phyloP scores from a whole-genome alignment of 1,140 invertebrate genomes.

The Wiebesia pumilae region DNA sequence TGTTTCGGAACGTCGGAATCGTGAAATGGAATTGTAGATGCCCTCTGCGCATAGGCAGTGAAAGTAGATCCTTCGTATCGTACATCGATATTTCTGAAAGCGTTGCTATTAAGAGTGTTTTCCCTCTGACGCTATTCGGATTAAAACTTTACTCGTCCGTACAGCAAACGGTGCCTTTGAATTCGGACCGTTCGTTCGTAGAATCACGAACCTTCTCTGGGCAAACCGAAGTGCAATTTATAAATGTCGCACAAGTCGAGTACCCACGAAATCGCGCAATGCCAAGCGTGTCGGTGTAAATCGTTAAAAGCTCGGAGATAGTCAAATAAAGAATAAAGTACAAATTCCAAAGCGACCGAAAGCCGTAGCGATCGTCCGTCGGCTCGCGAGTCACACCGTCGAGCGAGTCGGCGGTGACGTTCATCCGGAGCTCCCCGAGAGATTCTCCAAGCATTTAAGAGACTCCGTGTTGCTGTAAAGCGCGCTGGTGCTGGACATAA shows the following conservation, averaged over 20 bases:
- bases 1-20: too few species aligned
- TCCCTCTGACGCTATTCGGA: background rate
- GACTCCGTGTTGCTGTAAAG: constrained; percentile 19
- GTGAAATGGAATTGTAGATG: too few species aligned
- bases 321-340: background rate
- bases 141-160: background rate
- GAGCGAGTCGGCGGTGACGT: constrained; percentile 39
- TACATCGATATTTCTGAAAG: too few species aligned
- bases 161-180: too few species aligned
- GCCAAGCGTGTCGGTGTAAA: background rate
- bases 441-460: constrained; percentile 36
- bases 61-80: too few species aligned
- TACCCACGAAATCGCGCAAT: background rate
- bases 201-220: too few species aligned
- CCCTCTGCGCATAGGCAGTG: too few species aligned
- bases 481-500: constrained; percentile 27
- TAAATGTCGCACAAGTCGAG: background rate
- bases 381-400: constrained; percentile 13
- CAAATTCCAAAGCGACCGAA: constrained; percentile 19
- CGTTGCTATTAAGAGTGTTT: too few species aligned
- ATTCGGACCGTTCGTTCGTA: too few species aligned
- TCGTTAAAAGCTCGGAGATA: constrained; percentile 25
- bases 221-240: background rate
- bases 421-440: constrained; percentile 18
- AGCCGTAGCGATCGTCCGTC: constrained; percentile 27